These are phyloP conservation scores for Calcarius ornatus DNA, from an alignment of 2,113 vertebrate genomes.

Conservation along the genomic window DNA sequence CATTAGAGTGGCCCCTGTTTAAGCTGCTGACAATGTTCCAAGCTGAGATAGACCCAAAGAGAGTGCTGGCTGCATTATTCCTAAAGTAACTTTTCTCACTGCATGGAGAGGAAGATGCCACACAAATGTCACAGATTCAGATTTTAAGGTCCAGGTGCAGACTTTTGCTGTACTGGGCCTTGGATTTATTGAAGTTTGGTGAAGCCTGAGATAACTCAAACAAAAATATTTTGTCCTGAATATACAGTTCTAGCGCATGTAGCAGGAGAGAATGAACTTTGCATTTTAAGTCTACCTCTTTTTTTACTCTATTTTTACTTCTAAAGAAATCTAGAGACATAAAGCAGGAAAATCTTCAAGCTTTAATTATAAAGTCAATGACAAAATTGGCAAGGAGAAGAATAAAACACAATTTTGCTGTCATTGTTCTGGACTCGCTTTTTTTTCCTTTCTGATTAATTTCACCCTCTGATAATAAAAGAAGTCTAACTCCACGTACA, in stretches of 20 bases:
- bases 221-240: neutral
- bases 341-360: neutral
- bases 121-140: neutral
- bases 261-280: neutral
- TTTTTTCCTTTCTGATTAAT: neutral
- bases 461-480: neutral
- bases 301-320: neutral
- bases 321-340: neutral
- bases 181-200: neutral
- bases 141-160: neutral
- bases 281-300: neutral
- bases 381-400: neutral
- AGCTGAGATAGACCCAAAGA: neutral
- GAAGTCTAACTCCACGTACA: neutral
- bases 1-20: rapidly evolving
- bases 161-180: neutral
- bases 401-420: neutral
- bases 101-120: rapidly evolving
- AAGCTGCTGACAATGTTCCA: neutral
- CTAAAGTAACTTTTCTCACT: neutral
- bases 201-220: neutral
- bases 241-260: neutral
- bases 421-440: neutral
- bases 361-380: neutral
- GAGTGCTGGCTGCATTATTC: neutral